Conservation (phyloP, 2,888 invertebrate genomes). For the Copidosoma aretas region DNA sequence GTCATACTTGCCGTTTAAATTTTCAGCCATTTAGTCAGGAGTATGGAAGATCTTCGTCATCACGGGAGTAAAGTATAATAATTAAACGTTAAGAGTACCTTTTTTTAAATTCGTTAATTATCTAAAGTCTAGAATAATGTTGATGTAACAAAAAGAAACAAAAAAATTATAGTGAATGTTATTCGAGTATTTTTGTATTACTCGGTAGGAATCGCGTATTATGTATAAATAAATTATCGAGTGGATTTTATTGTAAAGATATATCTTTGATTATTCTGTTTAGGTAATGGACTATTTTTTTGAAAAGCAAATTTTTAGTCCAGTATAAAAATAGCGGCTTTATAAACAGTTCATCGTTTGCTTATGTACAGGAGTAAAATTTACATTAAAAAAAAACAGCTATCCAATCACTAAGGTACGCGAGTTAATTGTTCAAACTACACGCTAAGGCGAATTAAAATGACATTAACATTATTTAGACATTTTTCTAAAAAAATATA, state of each 20-base stretch:
- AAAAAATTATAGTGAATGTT: conserved; percentile 40
- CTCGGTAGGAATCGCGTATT: conserved; percentile 33
- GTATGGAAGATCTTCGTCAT: conserved; percentile 34
- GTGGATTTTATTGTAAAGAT: conserved; percentile 23
- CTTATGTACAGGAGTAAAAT: conserved; percentile 39
- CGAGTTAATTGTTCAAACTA: neutral
- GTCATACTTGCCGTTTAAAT: neutral
- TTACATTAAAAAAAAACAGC: conserved; percentile 21
- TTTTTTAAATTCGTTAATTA: conserved; percentile 39
- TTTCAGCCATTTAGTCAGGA: conserved; percentile 40
- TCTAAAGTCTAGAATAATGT: conserved; percentile 40
- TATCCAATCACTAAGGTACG: neutral
- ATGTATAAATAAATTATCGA: conserved; percentile 29
- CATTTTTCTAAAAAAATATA: no score
- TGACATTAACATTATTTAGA: conserved; percentile 22
- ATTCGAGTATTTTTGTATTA: conserved; percentile 39
- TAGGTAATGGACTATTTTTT: conserved; percentile 27
- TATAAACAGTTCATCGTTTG: conserved; percentile 35
- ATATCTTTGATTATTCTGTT: conserved; percentile 9
- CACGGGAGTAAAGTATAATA: conserved; percentile 33
- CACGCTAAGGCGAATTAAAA: conserved; percentile 20
- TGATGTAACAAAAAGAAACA: conserved; percentile 23
- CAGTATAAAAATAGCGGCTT: conserved; percentile 39
- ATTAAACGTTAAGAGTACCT: conserved; percentile 17
- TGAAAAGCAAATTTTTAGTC: conserved; percentile 34